A percentile compares a stretch with the other conserved stretches of the same genome.
Conservation (phyloP, 2,888 invertebrate genomes). For the Morpho achilles region DNA sequence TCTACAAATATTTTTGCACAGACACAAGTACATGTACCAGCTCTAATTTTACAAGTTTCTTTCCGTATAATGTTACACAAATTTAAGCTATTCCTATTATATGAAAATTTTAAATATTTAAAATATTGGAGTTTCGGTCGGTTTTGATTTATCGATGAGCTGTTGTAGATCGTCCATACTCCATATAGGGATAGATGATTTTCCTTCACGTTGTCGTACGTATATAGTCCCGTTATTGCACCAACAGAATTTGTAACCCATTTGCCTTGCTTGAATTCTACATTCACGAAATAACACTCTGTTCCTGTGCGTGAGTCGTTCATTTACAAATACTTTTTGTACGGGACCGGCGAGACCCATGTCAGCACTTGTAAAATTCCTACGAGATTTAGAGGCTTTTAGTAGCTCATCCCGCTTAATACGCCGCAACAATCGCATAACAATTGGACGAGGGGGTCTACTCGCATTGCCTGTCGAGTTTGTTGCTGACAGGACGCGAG, state of each 20-base stretch:
- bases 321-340: slow-evolving; percentile 9
- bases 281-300: slow-evolving; percentile 9
- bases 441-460: neutral
- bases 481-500: neutral
- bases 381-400: slow-evolving; percentile 4
- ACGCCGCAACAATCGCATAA: slow-evolving; percentile 1
- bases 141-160: no score
- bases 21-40: no score
- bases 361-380: slow-evolving; percentile 7
- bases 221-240: neutral
- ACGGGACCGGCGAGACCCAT: neutral
- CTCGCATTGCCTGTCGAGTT: neutral
- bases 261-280: neutral
- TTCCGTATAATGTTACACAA: no score
- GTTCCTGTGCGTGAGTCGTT: slow-evolving; percentile 1
- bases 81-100: neutral
- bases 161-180: neutral
- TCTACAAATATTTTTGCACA: neutral
- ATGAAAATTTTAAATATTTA: no score
- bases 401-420: slow-evolving; percentile 9
- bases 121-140: neutral
- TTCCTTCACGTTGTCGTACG: neutral
- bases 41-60: no score
- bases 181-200: neutral
- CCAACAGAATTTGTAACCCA: neutral